Conservation (phyloP, 1,140 invertebrate genomes). For the Zaprionus ghesquierei region DNA sequence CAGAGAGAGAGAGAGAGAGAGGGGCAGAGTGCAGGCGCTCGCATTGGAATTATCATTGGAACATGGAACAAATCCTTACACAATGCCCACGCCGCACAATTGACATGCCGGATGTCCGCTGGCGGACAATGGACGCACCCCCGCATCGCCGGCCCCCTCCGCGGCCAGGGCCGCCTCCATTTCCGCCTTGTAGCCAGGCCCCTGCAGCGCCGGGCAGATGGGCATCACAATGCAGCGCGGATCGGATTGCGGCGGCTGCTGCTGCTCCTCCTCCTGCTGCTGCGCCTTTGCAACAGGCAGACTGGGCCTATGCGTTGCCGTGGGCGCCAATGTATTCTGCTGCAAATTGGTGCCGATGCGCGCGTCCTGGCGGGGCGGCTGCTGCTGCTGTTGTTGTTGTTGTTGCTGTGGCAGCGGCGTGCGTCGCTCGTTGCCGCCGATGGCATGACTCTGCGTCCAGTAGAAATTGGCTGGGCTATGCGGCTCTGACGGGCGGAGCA, state of each 20-base stretch:
- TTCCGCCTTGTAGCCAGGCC: conserved; percentile 74
- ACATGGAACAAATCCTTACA: conserved; percentile 74
- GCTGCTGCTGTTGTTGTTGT: conserved; percentile 57
- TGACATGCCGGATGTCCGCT: conserved; percentile 79
- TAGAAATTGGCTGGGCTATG: conserved; percentile 85
- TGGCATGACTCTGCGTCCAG: conserved; percentile 85
- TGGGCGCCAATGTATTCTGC: conserved; percentile 70
- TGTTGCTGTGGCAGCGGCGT: conserved; percentile 59
- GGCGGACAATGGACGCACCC: conserved; percentile 67
- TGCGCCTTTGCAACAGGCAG: conserved; percentile 70
- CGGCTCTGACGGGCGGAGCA: conserved; percentile 55
- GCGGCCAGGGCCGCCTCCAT: conserved; percentile 63
- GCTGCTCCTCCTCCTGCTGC: conserved; percentile 10
- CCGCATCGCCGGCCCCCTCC: conserved; percentile 36
- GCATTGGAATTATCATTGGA: conserved; percentile 66
- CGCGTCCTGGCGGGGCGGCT: conserved; percentile 51
- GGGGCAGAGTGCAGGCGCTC: conserved; percentile 11
- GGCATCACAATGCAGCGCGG: conserved; percentile 75
- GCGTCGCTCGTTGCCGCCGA: conserved; percentile 83
- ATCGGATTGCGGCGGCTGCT: conserved; percentile 49
- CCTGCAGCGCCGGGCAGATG: conserved; percentile 74
- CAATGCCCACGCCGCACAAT: conserved; percentile 81
- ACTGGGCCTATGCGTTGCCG: conserved; percentile 83
- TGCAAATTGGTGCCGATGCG: conserved; percentile 67
- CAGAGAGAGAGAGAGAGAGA: neutral